These are phyloP conservation scores for Merluccius polli DNA, from an alignment of 2,797 vertebrate species.

Conservation along the genomic window DNA sequence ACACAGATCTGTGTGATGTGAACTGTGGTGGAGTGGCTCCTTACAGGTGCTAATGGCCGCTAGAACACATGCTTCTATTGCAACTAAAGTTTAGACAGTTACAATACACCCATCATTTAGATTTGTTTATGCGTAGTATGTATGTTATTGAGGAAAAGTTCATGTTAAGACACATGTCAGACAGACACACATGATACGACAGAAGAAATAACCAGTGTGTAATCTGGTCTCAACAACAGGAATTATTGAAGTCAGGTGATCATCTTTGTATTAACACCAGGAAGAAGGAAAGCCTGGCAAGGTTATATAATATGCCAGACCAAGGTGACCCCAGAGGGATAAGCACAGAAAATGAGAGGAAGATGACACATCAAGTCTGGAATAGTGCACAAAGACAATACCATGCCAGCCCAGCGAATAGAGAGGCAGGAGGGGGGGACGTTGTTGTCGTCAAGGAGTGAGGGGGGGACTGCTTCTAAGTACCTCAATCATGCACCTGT, in stretches of 20 bases:
- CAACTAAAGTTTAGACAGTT: slow-evolving; percentile 93
- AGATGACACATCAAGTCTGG: slow-evolving; percentile 49
- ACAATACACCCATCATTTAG: slow-evolving; percentile 79
- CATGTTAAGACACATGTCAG: slow-evolving; percentile 75
- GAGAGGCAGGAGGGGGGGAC: slow-evolving; percentile 59
- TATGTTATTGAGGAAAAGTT: no score
- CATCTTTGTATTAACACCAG: no score
- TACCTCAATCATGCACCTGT: slow-evolving; percentile 85
- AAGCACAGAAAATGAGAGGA: slow-evolving; percentile 39
- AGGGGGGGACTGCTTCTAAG: slow-evolving; percentile 85
- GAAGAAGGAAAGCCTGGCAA: slow-evolving; percentile 28
- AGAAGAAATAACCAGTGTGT: no score
- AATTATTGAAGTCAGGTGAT: no score
- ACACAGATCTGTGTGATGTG: slow-evolving; percentile 82
- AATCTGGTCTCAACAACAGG: no score
- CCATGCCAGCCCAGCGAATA: no score
- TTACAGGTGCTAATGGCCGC: slow-evolving; percentile 96
- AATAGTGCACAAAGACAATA: slow-evolving; percentile 34
- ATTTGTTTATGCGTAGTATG: slow-evolving; percentile 75
- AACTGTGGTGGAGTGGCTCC: slow-evolving; percentile 83
- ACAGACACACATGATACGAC: slow-evolving; percentile 52
- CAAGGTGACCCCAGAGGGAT: slow-evolving; percentile 30
- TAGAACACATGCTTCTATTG: slow-evolving; percentile 92
- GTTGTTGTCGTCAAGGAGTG: slow-evolving; percentile 57
- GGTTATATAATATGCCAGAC: slow-evolving; percentile 34